A percentile compares a stretch with the other conserved stretches of the same genome.
phyloP scores from a whole-genome alignment of 37 sponge, comb jelly and placozoan species.

The Cliona cf. orientalis region DNA sequence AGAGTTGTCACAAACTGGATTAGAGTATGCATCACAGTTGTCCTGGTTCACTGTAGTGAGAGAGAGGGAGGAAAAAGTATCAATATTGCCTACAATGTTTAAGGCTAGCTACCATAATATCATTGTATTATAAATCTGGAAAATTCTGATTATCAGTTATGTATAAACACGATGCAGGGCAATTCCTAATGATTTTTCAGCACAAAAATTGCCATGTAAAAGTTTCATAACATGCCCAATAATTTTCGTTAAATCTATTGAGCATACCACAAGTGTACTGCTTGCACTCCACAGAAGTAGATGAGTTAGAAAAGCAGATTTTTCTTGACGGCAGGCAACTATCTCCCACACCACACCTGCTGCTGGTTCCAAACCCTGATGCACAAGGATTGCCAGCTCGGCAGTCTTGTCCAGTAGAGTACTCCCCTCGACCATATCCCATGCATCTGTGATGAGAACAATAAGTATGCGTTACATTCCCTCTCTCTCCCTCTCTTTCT shows the following conservation, averaged over 20 bases:
- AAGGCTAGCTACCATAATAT: too few relatives aligned
- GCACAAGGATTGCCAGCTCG: slow-evolving; percentile 12
- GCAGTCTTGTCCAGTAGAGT: slow-evolving; percentile 20
- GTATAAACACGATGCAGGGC: too few relatives aligned
- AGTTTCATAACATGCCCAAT: too few relatives aligned
- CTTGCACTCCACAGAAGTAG: background rate
- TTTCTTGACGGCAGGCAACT: slow-evolving; percentile 29
- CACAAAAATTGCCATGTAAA: too few relatives aligned
- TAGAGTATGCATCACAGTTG: background rate
- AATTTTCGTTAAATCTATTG: too few relatives aligned
- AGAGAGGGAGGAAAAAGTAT: too few relatives aligned
- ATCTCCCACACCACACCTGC: background rate
- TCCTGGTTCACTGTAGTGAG: background rate
- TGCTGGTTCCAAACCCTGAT: background rate
- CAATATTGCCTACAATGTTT: too few relatives aligned
- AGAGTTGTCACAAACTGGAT: slow-evolving; percentile 49
- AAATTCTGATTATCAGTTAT: too few relatives aligned
- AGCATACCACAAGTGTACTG: slow-evolving; percentile 58
- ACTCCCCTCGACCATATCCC: slow-evolving; percentile 5
- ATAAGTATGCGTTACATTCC: too few relatives aligned
- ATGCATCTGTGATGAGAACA: slow-evolving; percentile 23
- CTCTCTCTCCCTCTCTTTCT: too few relatives aligned
- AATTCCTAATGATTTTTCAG: too few relatives aligned
- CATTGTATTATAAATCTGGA: too few relatives aligned
- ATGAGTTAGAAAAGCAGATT: slow-evolving; percentile 18